phyloP scores from a whole-genome alignment of 1,140 invertebrate species.

The Theocolax elegans region DNA sequence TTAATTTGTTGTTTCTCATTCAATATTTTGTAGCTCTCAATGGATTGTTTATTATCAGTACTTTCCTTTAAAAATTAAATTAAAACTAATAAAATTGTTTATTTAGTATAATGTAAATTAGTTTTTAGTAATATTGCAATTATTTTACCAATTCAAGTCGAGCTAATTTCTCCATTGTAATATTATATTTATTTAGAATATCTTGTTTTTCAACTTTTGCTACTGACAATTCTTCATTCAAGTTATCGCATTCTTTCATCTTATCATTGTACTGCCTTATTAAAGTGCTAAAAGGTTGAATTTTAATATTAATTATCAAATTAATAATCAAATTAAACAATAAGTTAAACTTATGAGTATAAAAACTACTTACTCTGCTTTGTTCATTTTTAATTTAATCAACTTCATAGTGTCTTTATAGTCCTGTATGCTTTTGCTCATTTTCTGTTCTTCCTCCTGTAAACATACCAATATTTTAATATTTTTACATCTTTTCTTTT shows the following conservation, averaged over 20 bases:
- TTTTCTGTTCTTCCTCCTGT: slow-evolving; percentile 37
- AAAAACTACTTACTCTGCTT: slow-evolving; percentile 52
- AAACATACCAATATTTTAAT: not conserved
- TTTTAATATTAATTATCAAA: slow-evolving; percentile 5
- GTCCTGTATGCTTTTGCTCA: slow-evolving; percentile 23
- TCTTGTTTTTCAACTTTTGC: slow-evolving; percentile 34
- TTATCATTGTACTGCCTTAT: slow-evolving; percentile 53
- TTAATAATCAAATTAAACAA: not conserved
- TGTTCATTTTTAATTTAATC: slow-evolving; percentile 50
- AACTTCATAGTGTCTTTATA: slow-evolving; percentile 46
- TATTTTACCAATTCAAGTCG: slow-evolving; percentile 50
- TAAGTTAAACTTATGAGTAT: not conserved
- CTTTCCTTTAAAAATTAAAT: slow-evolving; percentile 1
- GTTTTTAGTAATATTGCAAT: too few relatives aligned
- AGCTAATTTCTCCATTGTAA: slow-evolving; percentile 41
- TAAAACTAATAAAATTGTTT: not conserved
- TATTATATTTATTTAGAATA: slow-evolving; percentile 43
- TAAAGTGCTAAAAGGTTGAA: slow-evolving; percentile 46
- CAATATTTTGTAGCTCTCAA: slow-evolving; percentile 25
- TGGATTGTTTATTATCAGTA: slow-evolving; percentile 33
- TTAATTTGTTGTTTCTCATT: slow-evolving; percentile 42
- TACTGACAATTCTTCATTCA: slow-evolving; percentile 44
- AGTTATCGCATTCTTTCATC: slow-evolving; percentile 45
- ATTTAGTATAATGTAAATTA: too few relatives aligned
- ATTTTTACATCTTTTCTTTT: too few relatives aligned